Percentiles rank a stretch among this genome's conserved stretches.
phyloP scores from a whole-genome alignment of 2,113 vertebrate species.

The Synchiropus splendidus region DNA sequence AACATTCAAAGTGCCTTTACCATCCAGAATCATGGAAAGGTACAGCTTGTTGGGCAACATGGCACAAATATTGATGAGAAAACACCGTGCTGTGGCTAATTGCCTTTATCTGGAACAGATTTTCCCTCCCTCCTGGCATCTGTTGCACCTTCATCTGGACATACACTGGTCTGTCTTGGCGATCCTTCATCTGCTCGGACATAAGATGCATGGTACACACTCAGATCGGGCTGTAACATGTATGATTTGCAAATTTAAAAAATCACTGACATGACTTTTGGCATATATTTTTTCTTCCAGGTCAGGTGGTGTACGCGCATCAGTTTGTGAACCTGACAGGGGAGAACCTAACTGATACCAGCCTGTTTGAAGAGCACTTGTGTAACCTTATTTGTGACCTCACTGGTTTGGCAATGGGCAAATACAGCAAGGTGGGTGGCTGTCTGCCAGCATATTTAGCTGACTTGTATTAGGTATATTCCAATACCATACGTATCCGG shows the following conservation, averaged over 20 bases:
- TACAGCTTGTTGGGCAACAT: slow-evolving; percentile 13
- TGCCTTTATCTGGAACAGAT: slow-evolving; percentile 64
- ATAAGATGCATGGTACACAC: slow-evolving; percentile 77
- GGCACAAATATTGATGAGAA: too few relatives aligned
- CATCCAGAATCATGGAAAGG: slow-evolving; percentile 85
- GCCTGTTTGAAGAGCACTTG: slow-evolving; percentile 88
- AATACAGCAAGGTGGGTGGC: slow-evolving; percentile 81
- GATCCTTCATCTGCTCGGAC: slow-evolving; percentile 78
- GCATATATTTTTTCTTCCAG: slow-evolving; percentile 49
- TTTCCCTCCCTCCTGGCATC: slow-evolving; percentile 89
- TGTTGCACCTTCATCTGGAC: slow-evolving; percentile 89
- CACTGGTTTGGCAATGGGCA: slow-evolving; percentile 76
- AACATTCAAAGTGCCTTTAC: slow-evolving; percentile 72
- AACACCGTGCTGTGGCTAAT: not conserved
- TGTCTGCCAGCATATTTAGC: too few relatives aligned
- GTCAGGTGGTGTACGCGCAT: slow-evolving; percentile 85
- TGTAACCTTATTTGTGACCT: slow-evolving; percentile 80
- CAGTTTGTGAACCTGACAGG: slow-evolving; percentile 82
- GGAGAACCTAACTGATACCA: slow-evolving; percentile 82
- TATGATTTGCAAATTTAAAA: too few relatives aligned
- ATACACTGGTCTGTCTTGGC: slow-evolving; percentile 86
- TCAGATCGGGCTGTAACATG: not conserved
- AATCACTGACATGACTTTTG: too few relatives aligned
- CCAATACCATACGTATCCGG: too few relatives aligned
- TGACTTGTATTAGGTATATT: too few relatives aligned